Evolutionary conservation across 2,888 invertebrate species (phyloP), one percentile per base, ranked within the genome.

Genomic region (Tanypteryx hageni): DNA sequence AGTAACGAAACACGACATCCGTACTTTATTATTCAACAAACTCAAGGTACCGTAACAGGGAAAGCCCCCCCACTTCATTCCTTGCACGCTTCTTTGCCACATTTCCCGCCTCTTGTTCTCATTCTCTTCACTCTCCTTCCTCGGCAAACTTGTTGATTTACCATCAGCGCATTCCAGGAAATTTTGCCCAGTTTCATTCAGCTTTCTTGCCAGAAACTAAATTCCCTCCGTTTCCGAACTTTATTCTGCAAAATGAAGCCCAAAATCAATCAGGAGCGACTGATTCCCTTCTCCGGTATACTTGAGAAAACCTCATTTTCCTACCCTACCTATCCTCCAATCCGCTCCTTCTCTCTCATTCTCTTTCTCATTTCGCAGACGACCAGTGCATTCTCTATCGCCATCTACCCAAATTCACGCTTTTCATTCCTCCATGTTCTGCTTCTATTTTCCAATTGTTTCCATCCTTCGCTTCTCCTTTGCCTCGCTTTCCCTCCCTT

Each of bases 221-320:
- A 89, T 89, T 89, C 64, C 64, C 64, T 64, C n/a, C n/a, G n/a
- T n/a, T n/a, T 18, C 14, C 61, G 59, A 83, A 86, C 86, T 61
- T 86, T 89, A 89, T 64, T 64, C 89, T 18, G 89, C 61, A 68
- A 64, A 89, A 89, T 89, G 89, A 89, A 61, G 89, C 58, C 89
- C 89, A 44, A n/a, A 89, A 89, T 89, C 89, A 89, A 89, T 89
- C 89, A 89, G 68, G 89, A 27, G n/a, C 68, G 64, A 56, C 89
- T 89, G 89, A 89, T 89, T 89, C 44, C 44, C 61, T 68, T 64
- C 68, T 89, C 64, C 64, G 31, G 59, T 86, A 61, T 86, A 64
- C 89, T 89, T 89, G 89, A 89, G 89, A n/a, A 89, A 89, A 89
- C 64, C 89, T 89, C 89, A 89, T 89, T 89, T 89, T 64, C 89